Conservation (phyloP, 2,113 vertebrate species). For the Spheniscus mendiculus region DNA sequence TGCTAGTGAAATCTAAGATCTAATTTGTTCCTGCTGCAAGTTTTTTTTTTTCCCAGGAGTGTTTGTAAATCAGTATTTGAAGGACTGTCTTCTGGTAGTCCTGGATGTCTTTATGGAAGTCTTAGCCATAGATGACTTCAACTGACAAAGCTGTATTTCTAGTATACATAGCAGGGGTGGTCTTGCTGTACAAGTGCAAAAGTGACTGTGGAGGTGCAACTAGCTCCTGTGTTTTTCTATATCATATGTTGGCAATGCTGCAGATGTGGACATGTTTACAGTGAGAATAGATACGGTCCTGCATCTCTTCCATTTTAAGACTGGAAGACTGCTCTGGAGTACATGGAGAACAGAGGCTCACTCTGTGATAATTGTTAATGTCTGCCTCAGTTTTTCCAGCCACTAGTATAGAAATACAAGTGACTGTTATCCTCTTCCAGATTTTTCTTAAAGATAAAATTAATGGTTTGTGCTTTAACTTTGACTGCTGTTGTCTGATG, state of each 20-base stretch:
- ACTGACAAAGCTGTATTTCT: neutral
- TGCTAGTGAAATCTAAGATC: neutral
- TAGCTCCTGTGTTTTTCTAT: neutral
- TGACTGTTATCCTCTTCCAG: neutral
- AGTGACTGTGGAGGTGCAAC: neutral
- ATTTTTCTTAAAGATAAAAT: neutral
- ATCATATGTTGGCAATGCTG: neutral
- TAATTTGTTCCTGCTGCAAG: neutral
- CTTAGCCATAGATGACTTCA: neutral
- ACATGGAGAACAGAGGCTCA: neutral
- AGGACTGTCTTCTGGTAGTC: neutral
- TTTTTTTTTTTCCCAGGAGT: rapidly evolving
- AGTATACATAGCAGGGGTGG: rapidly evolving
- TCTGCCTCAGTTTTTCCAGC: neutral
- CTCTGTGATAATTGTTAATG: neutral
- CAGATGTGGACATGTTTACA: rapidly evolving
- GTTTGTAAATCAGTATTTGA: neutral
- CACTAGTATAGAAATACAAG: neutral
- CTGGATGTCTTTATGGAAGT: neutral
- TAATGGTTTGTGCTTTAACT: neutral
- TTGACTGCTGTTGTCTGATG: neutral
- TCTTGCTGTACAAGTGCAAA: neutral
- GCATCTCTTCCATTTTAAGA: neutral
- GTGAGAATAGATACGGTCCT: neutral
- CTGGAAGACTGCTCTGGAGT: neutral